Conservation (phyloP, 1,140 invertebrate species). For the Drosophila teissieri region DNA sequence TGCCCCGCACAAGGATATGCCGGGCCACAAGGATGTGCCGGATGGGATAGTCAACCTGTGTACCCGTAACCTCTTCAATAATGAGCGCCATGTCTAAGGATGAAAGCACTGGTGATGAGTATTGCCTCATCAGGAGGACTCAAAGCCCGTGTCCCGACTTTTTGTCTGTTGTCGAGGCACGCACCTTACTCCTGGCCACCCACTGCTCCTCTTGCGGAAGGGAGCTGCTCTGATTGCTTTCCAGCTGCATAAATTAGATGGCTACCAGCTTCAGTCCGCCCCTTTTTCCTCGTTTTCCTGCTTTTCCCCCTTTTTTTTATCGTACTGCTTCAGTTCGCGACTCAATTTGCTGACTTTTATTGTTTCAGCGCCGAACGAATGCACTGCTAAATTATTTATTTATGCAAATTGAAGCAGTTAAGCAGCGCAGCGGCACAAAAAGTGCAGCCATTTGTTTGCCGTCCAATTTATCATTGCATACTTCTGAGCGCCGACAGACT, state of each 20-base stretch:
- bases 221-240: slow-evolving; percentile 30
- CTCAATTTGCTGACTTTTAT: slow-evolving; percentile 78
- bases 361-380: slow-evolving; percentile 56
- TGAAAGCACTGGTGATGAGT: slow-evolving; percentile 58
- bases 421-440: slow-evolving; percentile 50
- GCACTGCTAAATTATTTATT: slow-evolving; percentile 78
- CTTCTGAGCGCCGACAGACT: slow-evolving; percentile 57
- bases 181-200: slow-evolving; percentile 43
- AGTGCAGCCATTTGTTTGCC: slow-evolving; percentile 60
- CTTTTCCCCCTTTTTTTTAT: background rate
- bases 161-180: slow-evolving; percentile 49
- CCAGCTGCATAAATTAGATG: slow-evolving; percentile 70
- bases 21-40: slow-evolving; percentile 33
- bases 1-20: slow-evolving; percentile 39
- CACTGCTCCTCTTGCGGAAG: background rate
- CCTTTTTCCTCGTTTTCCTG: background rate
- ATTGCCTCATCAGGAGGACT: slow-evolving; percentile 36
- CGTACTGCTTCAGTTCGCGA: slow-evolving; percentile 58
- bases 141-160: slow-evolving; percentile 7
- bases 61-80: slow-evolving; percentile 57
- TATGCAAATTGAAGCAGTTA: slow-evolving; percentile 82
- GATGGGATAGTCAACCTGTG: slow-evolving; percentile 30
- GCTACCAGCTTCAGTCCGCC: no score
- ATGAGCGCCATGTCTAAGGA: slow-evolving; percentile 73
- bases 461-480: slow-evolving; percentile 76